Conservation (phyloP, 1,140 invertebrate species). For the Brachionus asplanchnoidis region DNA sequence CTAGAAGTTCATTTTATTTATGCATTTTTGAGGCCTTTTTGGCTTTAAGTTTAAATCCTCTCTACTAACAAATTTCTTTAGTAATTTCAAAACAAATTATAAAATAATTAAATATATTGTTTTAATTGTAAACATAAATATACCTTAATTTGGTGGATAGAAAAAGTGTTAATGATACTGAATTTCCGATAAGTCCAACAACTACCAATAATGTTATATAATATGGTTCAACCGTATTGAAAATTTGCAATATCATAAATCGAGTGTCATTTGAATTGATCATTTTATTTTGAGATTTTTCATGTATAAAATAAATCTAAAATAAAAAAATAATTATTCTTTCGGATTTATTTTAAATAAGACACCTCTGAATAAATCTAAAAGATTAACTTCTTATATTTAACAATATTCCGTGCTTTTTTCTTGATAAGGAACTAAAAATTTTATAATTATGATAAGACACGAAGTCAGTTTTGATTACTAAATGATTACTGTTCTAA, state of each 20-base stretch:
- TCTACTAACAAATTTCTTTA: too few species aligned
- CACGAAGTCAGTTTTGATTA: neutral
- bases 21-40: too few species aligned
- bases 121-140: neutral
- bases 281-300: neutral
- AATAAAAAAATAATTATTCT: neutral
- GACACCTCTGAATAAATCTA: neutral
- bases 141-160: neutral
- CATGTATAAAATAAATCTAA: neutral
- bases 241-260: neutral
- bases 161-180: neutral
- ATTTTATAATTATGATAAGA: neutral
- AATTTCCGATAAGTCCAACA: constrained; percentile 14
- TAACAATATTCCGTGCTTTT: neutral
- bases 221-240: neutral
- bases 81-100: too few species aligned
- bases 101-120: too few species aligned
- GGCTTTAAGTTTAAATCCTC: too few species aligned
- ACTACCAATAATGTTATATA: neutral
- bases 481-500: neutral
- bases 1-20: too few species aligned
- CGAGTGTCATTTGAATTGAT: neutral
- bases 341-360: neutral
- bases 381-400: neutral
- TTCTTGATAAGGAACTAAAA: neutral